Evolutionary conservation across 1,140 invertebrate genomes (phyloP).

Genomic region (Panagrolaimus sp.): DNA sequence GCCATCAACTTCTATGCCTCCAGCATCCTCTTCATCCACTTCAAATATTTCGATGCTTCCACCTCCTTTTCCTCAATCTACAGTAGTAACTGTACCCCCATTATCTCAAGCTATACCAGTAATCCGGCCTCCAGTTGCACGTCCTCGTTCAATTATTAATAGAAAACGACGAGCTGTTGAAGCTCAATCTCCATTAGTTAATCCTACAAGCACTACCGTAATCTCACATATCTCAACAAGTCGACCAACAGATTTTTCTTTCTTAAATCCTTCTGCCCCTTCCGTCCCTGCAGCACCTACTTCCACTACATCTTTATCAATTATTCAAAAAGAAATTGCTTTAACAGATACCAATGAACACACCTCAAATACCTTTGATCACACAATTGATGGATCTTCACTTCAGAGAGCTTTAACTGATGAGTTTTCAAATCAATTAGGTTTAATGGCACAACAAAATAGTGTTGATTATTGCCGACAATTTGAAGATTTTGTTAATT

Average conservation of each 20-base stretch:
- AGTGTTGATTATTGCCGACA: conserved; percentile 19
- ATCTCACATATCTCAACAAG: not conserved
- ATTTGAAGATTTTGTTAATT: conserved; percentile 19
- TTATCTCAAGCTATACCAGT: not conserved
- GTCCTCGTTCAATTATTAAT: not conserved
- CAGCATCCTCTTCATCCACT: not conserved
- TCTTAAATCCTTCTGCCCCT: not conserved
- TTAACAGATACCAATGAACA: not conserved
- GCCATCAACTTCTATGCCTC: too few species aligned
- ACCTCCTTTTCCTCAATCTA: not conserved
- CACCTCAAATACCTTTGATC: not conserved
- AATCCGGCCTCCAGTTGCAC: not conserved
- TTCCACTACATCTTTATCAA: not conserved
- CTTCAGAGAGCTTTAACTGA: conserved; percentile 8
- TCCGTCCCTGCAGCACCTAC: not conserved
- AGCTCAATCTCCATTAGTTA: not conserved
- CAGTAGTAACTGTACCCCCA: not conserved
- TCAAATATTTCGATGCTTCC: not conserved
- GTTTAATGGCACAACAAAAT: conserved; percentile 11
- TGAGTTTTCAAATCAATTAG: not conserved
- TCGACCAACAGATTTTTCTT: not conserved
- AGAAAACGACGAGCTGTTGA: not conserved
- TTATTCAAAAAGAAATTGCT: not conserved
- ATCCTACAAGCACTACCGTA: too few species aligned
- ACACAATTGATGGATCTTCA: not conserved